phyloP scores from a whole-genome alignment of 1,140 invertebrate species.

The Palaemon carinicauda region DNA sequence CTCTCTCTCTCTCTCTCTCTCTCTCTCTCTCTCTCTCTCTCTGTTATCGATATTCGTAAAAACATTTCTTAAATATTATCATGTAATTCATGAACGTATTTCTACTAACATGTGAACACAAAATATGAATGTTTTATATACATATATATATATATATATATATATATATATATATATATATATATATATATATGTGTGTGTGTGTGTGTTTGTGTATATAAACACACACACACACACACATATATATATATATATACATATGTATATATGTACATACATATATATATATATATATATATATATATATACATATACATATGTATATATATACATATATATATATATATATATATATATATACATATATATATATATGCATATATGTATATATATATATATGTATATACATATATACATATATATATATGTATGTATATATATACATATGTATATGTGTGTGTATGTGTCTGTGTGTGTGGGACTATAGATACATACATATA shows the following conservation, averaged over 20 bases:
- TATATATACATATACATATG: neutral
- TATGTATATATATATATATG: slow-evolving; percentile 8
- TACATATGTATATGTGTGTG: too few relatives aligned
- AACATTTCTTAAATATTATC: neutral
- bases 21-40: slow-evolving; percentile 8
- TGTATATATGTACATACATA: neutral
- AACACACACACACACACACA: neutral
- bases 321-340: neutral
- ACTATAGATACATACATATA: neutral
- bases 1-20: slow-evolving; percentile 24
- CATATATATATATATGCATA: neutral
- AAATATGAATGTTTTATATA: neutral
- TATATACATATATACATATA: neutral
- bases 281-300: slow-evolving; percentile 2
- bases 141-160: neutral
- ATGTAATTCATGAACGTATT: too few relatives aligned
- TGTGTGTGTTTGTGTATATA: too few relatives aligned
- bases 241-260: neutral
- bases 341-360: slow-evolving; percentile 2
- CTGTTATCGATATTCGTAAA: neutral
- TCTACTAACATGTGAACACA: too few relatives aligned
- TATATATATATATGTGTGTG: neutral
- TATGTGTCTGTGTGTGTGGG: too few relatives aligned
- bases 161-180: neutral
- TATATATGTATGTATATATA: too few relatives aligned